Evolutionary conservation across 2,888 invertebrate species (phyloP), one percentile per base, ranked within the genome.

Genomic region (Trissolcus japonicus): DNA sequence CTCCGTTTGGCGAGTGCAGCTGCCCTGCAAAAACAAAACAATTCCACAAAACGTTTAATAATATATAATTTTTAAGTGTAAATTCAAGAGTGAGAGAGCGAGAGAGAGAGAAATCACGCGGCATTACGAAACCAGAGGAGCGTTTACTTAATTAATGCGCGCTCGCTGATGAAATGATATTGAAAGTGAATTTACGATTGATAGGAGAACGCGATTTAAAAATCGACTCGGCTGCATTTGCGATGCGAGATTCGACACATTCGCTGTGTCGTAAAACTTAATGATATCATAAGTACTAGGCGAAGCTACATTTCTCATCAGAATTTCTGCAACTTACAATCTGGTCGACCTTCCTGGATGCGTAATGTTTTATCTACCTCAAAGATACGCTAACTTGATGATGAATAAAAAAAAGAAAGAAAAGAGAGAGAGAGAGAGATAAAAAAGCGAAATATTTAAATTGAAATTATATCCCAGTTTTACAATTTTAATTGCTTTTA

Each of bases 1-100:
- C 87, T 77, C 86, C 86, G 74, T 82, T 86, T 67, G 86, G 85
- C 75, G 86, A 84, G 80, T 88, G 87, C 60, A 88, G 78, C 73
- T 88, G 87, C 87, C 87, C 87, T 87, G 83, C 43, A 81, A 66
- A 53, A n/a, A 19, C 46, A 4, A 29, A 17, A 46, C 13, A 54
- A 17, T 46, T 60, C 25, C 29, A 35, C 35, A 35, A 35, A 35
- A 35, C 35, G 35, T 35, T 35, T 35, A 35, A 35, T n/a, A n/a
- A n/a, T n/a, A n/a, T 9, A 48, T 60, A 9, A 59, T 46, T 46
- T 46, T 16, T 13, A 17, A 53, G 9, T 53, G 13, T 19, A 7
- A 14, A 46, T 46, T 7, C 16, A 46, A 9, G 16, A 14, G 16
- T 46, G 14, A 1, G 16, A 14, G 11, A 14, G 4, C 1, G 4